Evolutionary conservation across 92 coral and sea anemone genomes (phyloP), one percentile per base, ranked within the genome.

Genomic region (Zoanthus gigantus): DNA sequence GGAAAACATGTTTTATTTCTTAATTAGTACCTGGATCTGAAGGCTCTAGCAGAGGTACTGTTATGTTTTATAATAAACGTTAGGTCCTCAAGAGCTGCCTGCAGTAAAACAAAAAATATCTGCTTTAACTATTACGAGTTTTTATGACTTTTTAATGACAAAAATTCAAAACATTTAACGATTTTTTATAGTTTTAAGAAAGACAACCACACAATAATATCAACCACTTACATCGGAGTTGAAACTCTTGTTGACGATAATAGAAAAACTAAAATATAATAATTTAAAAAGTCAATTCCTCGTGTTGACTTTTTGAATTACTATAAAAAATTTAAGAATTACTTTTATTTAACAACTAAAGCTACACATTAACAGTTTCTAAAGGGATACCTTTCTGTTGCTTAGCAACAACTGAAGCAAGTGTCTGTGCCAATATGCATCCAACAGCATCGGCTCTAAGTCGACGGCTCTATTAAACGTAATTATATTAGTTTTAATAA

Each of bases 361-460:
- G 42, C 42, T 37, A 37, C 42, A 37, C 42, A 37, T 4, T 37
- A 37, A 37, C 42, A 37, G 42, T 37, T 37, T 37, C 42, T 37
- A 1, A 0, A 50, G 56, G 9, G 56, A 23, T 34, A 92, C 98
- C 97, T 97, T 97, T 58, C 84, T 92, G 83, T 97, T 92, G 67
- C 91, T 92, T n/a, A 94, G 96, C 34, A 97, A 76, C 5, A 97
- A 92, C 58, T 95, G 92, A 18, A 97, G 89, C 37, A 97, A 90
- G 89, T 97, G 99, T 68, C 99, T 93, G 87, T 97, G 99, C 99
- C 99, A 97, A 74, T 93, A 94, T 15, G 96, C 94, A 78, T 93
- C 98, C 77, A 97, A 84, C 54, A 97, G 91, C 93, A 90, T 90
- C 12, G 95, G 96, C 69, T 95, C 99, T 63, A 97, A 83, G 66